Base-by-base conservation (phyloP, 2,113 vertebrate genomes). In the Arizona elegans region DNA sequence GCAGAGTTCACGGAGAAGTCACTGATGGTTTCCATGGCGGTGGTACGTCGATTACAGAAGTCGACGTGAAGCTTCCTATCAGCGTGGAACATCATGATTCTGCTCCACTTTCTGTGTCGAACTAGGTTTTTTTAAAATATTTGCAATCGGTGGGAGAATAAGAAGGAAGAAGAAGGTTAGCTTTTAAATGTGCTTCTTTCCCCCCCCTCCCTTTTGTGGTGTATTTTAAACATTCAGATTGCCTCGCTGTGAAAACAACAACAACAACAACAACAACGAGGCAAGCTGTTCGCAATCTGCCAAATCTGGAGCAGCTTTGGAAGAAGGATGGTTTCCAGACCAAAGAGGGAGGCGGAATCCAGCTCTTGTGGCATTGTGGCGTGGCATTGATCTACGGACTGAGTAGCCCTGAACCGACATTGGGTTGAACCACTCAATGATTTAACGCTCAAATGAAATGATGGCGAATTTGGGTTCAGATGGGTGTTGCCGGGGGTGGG, bases 1-100 rank as follows among this genome's bases (percentile, higher is more conserved):
- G 75, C 9, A 95, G 88, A 92, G 93, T 90, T 96, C 87, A 95
- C 93, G 94, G 81, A 4, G 3, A 94, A 96, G 96, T 94, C 95
- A 94, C 0, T 33, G 59, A 50, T 50, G 50, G 89, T 90, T 58
- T 56, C 89, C 90, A 50, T n/a, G 52, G 43, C 29, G 86, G 53
- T 94, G 53, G 56, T 86, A 75, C 50, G 91, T 58, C 54, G 92
- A 12, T n/a, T 93, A 91, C 86, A 54, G 19, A 88, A 95, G 92
- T 88, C 93, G 0, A 19, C 13, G 33, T 6, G 93, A 23, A 43
- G 75, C 65, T 12, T 47, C 1, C 94, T 13, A 9, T 55, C 87
- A 55, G 19, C 3, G 24, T 55, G 55, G 0, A 54, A 47, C 65
- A 59, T 6, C 3, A 5, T 86, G 19, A 13, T 12, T 15, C 26